Base-by-base conservation (phyloP, 2,888 invertebrate genomes). In the Lumbricus terrestris region DNA sequence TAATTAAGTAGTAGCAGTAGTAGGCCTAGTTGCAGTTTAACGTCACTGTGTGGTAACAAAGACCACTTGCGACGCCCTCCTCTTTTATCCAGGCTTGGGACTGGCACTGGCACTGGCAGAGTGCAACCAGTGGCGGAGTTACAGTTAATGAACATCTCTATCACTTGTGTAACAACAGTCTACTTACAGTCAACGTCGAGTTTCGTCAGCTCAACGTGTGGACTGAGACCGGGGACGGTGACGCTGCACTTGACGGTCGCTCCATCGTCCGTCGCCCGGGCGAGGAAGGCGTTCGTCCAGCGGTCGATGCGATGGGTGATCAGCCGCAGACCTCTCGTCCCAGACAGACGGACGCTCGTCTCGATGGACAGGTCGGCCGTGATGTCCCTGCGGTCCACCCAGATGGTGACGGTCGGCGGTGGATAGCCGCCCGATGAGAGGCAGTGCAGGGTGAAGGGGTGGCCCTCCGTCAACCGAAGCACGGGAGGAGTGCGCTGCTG, bases 181-280 rank as follows among this genome's bases (percentile, higher is more conserved):
- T n/a, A n/a, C 91, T 91, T 34, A 91, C 91, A 91, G 35, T 90
- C 90, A 18, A 91, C 90, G 29, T 90, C 88, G 4, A 91, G 88
- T 34, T 85, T 89, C 40, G 90, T 90, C 82, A 54, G 29, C 23
- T 90, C 42, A 47, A 90, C 47, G 42, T 42, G 69, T 18, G 91
- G 37, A 23, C 34, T 35, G 85, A 91, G 90, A 35, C 91, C 91
- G 18, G 90, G 91, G 54, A 91, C 91, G 16, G 89, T 83, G 34
- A 90, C 91, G 54, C 85, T 34, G 38, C 91, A 91, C 89, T 90
- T 88, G 47, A 91, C 69, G 23, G 85, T 91, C 37, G 88, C 40
- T 16, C 91, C 91, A 42, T 91, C 91, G 89, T 90, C 90, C 34
- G 37, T 38, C 20, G 90, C 88, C n/a, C 69, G 34, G 34, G 90